Evolutionary conservation across 2,888 invertebrate genomes (phyloP), one percentile per base, ranked within the genome.

Genomic region (Aricia artaxerxes): DNA sequence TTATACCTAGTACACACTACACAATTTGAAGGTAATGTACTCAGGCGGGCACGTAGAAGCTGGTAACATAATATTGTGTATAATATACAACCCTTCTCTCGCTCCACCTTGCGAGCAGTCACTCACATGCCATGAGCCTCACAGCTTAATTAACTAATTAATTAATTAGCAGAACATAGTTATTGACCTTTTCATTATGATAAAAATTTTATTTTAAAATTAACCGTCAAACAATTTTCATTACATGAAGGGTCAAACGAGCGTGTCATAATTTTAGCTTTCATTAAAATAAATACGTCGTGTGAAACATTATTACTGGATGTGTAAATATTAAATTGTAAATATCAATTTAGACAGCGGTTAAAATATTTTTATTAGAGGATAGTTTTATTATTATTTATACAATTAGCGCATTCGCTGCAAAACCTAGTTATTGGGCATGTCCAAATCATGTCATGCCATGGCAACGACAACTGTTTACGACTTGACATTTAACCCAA

Each of bases 81-180:
- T 69, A 11, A 11, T 35, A 35, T 38, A 69, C 69, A 13, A 69
- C 69, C 69, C 69, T 35, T 35, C 35, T 35, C 69, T 69, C 69
- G 69, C 69, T 35, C 69, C 35, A 69, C 35, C 35, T 69, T 5
- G 24, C 69, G 69, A 69, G 69, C 69, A 69, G 69, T 69, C 69
- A 69, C 35, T 69, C 35, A 69, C 64, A 35, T 69, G 64, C 11
- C 1, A 35, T 35, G 31, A 69, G 64, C 64, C 38, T 69, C 69
- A 69, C 35, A 69, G 31, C 31, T 69, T 69, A 11, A 69, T 64
- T 69, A 69, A 64, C 1, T 31, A 64, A 69, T 69, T 69, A 35
- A 69, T 35, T 69, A 69, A 69, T 69, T 69, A 69, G 16, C 69
- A 38, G 13, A 38, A 69, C 16, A 38, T 38, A 38, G 35, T 69